Conservation (phyloP, 2,888 invertebrate genomes). For the Drosophila heteroneura region DNA sequence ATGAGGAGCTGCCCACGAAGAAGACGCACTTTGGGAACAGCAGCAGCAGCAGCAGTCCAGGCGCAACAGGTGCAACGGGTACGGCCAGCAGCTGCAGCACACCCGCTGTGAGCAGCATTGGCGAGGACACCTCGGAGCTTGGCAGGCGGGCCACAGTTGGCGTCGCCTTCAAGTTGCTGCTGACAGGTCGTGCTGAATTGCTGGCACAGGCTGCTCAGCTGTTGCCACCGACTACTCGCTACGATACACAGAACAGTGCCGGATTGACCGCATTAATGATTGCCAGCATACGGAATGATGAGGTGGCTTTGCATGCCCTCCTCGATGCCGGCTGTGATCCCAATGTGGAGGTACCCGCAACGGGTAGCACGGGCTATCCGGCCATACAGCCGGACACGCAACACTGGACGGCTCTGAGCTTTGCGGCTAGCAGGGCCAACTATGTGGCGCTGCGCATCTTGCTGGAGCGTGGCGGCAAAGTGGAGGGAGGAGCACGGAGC, state of each 20-base stretch:
- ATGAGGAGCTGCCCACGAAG: constrained; percentile 86
- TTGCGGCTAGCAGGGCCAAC: constrained; percentile 88
- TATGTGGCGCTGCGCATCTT: constrained; percentile 89
- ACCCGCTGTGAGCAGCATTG: constrained; percentile 58
- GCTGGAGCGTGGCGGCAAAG: constrained; percentile 92
- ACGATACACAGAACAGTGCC: constrained; percentile 92
- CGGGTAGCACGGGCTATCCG: constrained; percentile 85
- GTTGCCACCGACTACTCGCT: constrained; percentile 89
- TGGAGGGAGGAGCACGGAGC: constrained; percentile 93
- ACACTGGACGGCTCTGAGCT: constrained; percentile 95
- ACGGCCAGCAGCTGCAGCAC: constrained; percentile 63
- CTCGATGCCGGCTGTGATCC: constrained; percentile 93
- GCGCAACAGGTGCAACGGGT: constrained; percentile 52
- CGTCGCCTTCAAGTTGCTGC: constrained; percentile 92
- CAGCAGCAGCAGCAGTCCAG: constrained; percentile 11
- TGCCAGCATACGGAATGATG: constrained; percentile 92
- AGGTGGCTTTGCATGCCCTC: constrained; percentile 90
- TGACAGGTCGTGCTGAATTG: constrained; percentile 92
- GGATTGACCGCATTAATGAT: constrained; percentile 94
- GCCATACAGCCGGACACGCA: constrained; percentile 89
- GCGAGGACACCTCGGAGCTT: constrained; percentile 86
- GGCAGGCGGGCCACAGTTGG: constrained; percentile 89
- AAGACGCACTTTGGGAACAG: constrained; percentile 71
- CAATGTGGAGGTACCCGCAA: constrained; percentile 91
- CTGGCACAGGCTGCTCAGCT: constrained; percentile 91